Base-by-base conservation (phyloP, 2,113 vertebrate species). In the Paraplagusia blochii region DNA sequence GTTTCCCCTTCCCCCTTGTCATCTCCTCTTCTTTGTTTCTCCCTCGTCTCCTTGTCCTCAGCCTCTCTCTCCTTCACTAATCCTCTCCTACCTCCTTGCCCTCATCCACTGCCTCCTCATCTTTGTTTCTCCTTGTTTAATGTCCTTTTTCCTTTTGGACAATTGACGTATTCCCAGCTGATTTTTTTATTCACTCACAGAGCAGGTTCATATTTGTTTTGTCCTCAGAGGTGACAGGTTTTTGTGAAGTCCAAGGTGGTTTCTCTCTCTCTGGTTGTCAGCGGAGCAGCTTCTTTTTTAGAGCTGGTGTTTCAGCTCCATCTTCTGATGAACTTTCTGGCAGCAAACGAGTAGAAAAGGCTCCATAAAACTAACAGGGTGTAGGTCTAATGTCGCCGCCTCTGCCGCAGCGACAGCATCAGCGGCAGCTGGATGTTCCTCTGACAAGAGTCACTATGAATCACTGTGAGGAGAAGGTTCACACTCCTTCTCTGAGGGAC, bases 221-320 rank as follows among this genome's bases (percentile, higher is more conserved):
- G 9, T 13, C 17, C 11, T 2, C 34, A 45, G 45, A 45, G 43
- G 35, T 36, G 18, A 53, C 56, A 22, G 42, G 53, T 9, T 17
- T 29, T 48, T 48, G 29, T 40, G 36, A 44, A 39, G 16, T 19
- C 15, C 36, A 18, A 1, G 49, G 18, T 39, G 49, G 52, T 42
- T 34, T 0, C 8, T 2, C 11, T 44, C 15, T 39, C 38, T 46
- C 5, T 48, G 33, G 50, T 63, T 44, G 53, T 8, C 36, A 8
- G 9, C 8, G 2, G 9, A 62, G 53, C 63, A 1, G 51, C 43
- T 0, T 0, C 9, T 10, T 43, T 48, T n/a, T n/a, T n/a, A n/a
- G 58, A 67, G 63, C 53, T 63, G 54, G 63, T 35, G 53, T 57
- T 74, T 49, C 18, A 54, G 54, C 22, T 54, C 53, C 49, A 17